Conservation (phyloP, 1,140 invertebrate genomes). For the Camponotus floridanus region DNA sequence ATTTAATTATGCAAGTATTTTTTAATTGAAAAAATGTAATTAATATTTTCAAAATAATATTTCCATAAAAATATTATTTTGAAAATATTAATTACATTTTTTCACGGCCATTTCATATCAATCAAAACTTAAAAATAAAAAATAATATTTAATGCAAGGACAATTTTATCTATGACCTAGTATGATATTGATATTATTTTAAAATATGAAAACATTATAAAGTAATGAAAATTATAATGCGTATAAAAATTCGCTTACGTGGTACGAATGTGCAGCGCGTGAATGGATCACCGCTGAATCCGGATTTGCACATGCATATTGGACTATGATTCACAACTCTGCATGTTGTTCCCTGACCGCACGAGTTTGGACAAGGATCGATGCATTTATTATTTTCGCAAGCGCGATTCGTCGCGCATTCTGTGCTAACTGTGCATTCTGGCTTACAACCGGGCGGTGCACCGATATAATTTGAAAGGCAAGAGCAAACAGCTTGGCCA, state of each 20-base stretch:
- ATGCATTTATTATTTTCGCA: slow-evolving; percentile 92
- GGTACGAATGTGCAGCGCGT: slow-evolving; percentile 84
- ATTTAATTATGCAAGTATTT: neutral
- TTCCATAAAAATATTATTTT: neutral
- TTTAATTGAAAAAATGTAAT: neutral
- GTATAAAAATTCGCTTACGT: slow-evolving; percentile 73
- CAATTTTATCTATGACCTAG: neutral
- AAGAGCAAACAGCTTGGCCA: slow-evolving; percentile 89
- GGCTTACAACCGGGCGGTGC: slow-evolving; percentile 91
- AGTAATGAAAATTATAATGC: neutral
- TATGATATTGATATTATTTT: slow-evolving; percentile 72
- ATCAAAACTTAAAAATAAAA: slow-evolving; percentile 29
- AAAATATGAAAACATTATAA: neutral
- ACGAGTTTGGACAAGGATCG: slow-evolving; percentile 92
- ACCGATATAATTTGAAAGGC: slow-evolving; percentile 90
- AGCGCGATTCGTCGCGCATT: slow-evolving; percentile 91
- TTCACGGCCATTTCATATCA: neutral
- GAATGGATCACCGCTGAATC: slow-evolving; percentile 92
- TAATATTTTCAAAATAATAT: neutral
- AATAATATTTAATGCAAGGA: neutral
- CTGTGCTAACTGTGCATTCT: slow-evolving; percentile 91
- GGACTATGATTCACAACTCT: slow-evolving; percentile 91
- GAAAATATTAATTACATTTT: too few species aligned
- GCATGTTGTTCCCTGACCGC: slow-evolving; percentile 91
- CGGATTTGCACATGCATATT: slow-evolving; percentile 90